Evolutionary conservation across 2,113 vertebrate genomes (phyloP), one percentile per base, ranked within the genome.

Genomic region (Rhegmatorhina hoffmannsi): DNA sequence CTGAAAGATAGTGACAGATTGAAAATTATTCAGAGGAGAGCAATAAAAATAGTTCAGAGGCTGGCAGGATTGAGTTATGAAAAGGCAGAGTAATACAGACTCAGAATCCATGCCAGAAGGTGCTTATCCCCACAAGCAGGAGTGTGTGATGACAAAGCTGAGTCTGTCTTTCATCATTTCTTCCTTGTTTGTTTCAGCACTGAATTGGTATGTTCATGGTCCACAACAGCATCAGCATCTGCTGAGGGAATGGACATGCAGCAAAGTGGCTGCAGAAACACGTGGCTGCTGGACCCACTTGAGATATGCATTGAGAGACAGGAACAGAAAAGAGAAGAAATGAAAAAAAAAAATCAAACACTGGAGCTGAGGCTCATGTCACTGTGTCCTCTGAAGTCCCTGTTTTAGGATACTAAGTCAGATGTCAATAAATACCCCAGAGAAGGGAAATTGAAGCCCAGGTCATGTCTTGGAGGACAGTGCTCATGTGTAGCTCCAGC

Each of bases 21-120:
- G 93, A 95, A 96, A 94, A 97, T 95, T 96, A 97, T 96, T 97
- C 92, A 95, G 93, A 93, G 90, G 94, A 97, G 81, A 96, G 88
- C 92, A 95, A 95, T 96, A 94, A 97, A 91, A 97, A 60, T 91
- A 96, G 95, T 96, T 89, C 91, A 91, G 95, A 91, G 74, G 55
- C 89, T 97, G 95, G 84, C 91, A 90, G 91, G 91, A 95, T 63
- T 89, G 76, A 94, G 94, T 95, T 96, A 94, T 89, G 94, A 96
- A 94, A 92, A 72, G 28, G 64, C 84, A 84, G 81, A 94, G 49
- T 33, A 64, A 93, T 40, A 25, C 2, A 17, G 90, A 75, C 1
- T 1, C 62, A 25, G 92, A 69, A 53, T 29, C 77, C 2, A 6
- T 0, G 0, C 62, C 34, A 10, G 36, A 10, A 93, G 66, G 69